Conservation (phyloP, 2,113 vertebrate species). For the Pristiophorus japonicus region DNA sequence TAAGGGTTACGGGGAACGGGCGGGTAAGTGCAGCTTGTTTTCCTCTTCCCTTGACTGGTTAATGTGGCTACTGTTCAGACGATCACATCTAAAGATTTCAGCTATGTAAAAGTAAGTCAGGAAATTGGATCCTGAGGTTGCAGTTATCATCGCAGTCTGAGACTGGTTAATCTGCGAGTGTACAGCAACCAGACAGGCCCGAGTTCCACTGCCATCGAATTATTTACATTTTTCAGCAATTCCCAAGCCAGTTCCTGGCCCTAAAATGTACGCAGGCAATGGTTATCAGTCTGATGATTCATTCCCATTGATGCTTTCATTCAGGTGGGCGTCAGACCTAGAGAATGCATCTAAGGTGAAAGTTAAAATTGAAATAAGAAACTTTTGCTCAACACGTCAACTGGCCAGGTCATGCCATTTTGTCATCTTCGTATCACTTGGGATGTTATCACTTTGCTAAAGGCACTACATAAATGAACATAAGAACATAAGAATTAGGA, state of each 20-base stretch:
- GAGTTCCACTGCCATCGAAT: background rate
- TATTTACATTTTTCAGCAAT: background rate
- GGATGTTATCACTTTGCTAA: background rate
- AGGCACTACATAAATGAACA: too few species aligned
- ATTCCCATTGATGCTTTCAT: background rate
- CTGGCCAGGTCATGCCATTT: too few species aligned
- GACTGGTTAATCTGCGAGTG: background rate
- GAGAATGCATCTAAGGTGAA: background rate
- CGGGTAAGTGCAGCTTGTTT: too few species aligned
- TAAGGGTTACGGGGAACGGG: too few species aligned
- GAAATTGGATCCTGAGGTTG: background rate
- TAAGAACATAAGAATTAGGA: too few species aligned
- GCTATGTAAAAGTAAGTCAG: background rate
- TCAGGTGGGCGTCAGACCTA: background rate
- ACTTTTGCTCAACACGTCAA: background rate
- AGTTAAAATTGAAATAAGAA: background rate
- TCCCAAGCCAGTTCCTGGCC: background rate
- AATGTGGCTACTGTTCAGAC: too few species aligned
- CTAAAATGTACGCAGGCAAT: background rate
- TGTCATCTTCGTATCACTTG: too few species aligned
- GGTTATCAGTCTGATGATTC: background rate
- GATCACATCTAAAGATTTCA: background rate
- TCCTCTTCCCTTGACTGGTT: too few species aligned
- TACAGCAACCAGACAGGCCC: background rate
- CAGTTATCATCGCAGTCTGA: background rate